Conservation (phyloP, 2,888 invertebrate species). For the Lasioglossum lativentre region DNA sequence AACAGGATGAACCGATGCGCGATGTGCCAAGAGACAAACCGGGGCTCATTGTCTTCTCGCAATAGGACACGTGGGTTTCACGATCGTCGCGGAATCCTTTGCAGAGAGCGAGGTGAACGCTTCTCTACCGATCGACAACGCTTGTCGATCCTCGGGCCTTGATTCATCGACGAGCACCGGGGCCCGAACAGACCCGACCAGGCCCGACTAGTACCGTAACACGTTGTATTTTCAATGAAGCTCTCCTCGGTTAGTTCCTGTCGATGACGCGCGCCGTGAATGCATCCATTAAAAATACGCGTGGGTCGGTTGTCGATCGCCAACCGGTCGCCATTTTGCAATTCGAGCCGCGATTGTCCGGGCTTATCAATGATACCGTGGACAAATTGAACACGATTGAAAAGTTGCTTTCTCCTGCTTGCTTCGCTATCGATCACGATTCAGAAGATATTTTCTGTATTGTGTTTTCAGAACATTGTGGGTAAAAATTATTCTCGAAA, state of each 20-base stretch:
- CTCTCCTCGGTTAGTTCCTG: slow-evolving; percentile 44
- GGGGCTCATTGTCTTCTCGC: slow-evolving; percentile 3
- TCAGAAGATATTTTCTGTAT: not conserved
- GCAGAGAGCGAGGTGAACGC: slow-evolving; percentile 27
- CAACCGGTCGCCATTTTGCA: slow-evolving; percentile 17
- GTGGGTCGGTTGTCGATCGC: slow-evolving; percentile 19
- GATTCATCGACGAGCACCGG: slow-evolving; percentile 49
- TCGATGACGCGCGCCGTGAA: slow-evolving; percentile 53
- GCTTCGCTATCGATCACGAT: not conserved
- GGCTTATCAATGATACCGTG: not conserved
- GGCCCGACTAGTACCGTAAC: slow-evolving; percentile 37
- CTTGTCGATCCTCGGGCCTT: slow-evolving; percentile 19
- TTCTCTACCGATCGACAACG: slow-evolving; percentile 27
- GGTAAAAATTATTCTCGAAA: not conserved
- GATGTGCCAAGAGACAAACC: slow-evolving; percentile 24
- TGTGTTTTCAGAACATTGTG: not conserved
- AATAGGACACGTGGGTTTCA: slow-evolving; percentile 22
- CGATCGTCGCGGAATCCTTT: slow-evolving; percentile 41
- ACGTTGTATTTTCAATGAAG: slow-evolving; percentile 54
- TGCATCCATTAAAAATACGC: slow-evolving; percentile 41
- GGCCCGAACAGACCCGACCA: not conserved
- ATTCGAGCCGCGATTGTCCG: not conserved
- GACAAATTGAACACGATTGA: not conserved
- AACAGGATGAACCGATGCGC: not conserved
- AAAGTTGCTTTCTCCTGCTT: not conserved